These are phyloP conservation scores for Drosophila anomelani DNA, from an alignment of 2,888 invertebrate species.

Conservation along the genomic window DNA sequence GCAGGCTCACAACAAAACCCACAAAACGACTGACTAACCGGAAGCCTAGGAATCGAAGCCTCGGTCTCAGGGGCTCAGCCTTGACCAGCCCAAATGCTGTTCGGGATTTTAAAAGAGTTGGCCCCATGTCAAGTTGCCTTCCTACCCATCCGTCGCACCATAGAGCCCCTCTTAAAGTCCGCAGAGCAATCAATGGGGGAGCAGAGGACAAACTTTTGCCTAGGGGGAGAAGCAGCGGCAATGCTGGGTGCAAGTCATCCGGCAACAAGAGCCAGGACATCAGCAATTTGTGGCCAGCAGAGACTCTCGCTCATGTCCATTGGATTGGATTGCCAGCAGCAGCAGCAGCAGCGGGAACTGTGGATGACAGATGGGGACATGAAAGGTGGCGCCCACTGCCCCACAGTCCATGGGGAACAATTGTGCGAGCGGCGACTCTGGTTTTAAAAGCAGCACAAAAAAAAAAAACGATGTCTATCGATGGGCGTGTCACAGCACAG, in stretches of 20 bases:
- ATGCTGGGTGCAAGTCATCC: constrained; percentile 9
- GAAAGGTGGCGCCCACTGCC: constrained; percentile 3
- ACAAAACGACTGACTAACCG: not conserved
- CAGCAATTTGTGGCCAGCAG: constrained; percentile 46
- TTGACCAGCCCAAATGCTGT: constrained; percentile 70
- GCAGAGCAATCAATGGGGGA: constrained; percentile 19
- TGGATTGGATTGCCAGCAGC: constrained; percentile 23
- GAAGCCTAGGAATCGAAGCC: constrained; percentile 20
- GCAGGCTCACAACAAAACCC: constrained; percentile 10
- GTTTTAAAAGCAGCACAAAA: constrained; percentile 28
- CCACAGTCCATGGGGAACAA: constrained; percentile 35
- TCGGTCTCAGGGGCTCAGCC: constrained; percentile 22
- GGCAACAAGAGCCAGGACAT: constrained; percentile 43
- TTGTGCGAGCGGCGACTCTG: constrained; percentile 37
- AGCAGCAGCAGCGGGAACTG: constrained; percentile 26
- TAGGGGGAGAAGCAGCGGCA: not conserved
- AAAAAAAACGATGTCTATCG: constrained; percentile 31
- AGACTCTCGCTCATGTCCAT: constrained; percentile 39
- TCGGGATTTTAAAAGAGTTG: constrained; percentile 45
- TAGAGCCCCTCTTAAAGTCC: constrained; percentile 1
- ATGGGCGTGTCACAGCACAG: constrained; percentile 36
- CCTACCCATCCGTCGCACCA: not conserved
- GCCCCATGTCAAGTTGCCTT: constrained; percentile 31
- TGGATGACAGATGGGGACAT: constrained; percentile 40
- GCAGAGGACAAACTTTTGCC: constrained; percentile 9